Base-by-base conservation (phyloP, 1,140 invertebrate species). In the Aphelenchoides fujianensis region DNA sequence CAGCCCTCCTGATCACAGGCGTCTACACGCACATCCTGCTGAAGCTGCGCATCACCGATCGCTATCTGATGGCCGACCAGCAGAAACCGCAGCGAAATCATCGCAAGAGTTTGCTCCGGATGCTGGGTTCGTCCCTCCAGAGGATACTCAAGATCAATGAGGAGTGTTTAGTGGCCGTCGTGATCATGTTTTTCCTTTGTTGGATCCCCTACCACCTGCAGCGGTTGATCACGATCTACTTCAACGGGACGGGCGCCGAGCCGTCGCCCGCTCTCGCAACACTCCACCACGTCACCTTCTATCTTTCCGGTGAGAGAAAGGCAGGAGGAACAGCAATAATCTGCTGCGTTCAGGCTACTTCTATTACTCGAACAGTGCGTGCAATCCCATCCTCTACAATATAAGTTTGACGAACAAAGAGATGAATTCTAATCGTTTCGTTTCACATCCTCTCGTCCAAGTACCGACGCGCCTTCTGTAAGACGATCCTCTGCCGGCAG, bases 121-220 rank as follows among this genome's bases (percentile, higher is more conserved):
- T 82, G 36, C 67, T 84, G 2, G 73, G 81, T 82, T 55, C 63
- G 72, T 66, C 53, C 35, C 19, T 68, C 30, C 19, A 72, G 2
- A 73, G n/a, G n/a, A n/a, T n/a, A n/a, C n/a, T n/a, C n/a, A n/a
- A n/a, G n/a, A n/a, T n/a, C n/a, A n/a, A n/a, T n/a, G n/a, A n/a
- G n/a, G n/a, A n/a, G n/a, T n/a, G 69, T 79, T 79, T 34, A 95
- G 93, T 94, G 74, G 92, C 92, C 28, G 92, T 95, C 31, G 92
- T 94, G 34, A 89, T 94, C 41, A 92, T 92, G 23, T 95, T 95
- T 86, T 94, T 95, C 86, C 87, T 94, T 30, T 94, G 92, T 85
- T 95, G 93, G 92, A 91, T 92, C 1, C 93, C 93, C 12, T 95
- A 94, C 84, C 92, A 95, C 83, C 89, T 91, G 23, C 93, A 95